Evolutionary conservation across 2,797 vertebrate genomes (phyloP).

Genomic region (Synanceia verrucosa): DNA sequence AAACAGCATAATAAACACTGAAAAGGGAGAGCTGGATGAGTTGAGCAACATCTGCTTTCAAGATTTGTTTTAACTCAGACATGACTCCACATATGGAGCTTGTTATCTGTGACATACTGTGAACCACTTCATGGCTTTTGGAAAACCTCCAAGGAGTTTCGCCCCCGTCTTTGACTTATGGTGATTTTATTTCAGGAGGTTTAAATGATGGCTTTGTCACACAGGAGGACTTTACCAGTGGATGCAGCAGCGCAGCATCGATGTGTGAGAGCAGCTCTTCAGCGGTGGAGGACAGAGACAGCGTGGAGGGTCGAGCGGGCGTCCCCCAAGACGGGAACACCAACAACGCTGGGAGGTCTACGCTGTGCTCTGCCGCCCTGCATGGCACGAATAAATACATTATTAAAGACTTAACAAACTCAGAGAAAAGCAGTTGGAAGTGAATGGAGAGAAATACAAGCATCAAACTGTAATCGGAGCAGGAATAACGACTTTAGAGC

Average conservation of each 20-base stretch:
- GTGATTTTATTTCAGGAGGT: neutral
- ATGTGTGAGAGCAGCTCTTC: slow-evolving; percentile 80
- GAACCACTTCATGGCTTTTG: no score
- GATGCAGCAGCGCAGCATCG: slow-evolving; percentile 75
- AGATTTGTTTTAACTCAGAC: no score
- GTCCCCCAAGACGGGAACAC: slow-evolving; percentile 75
- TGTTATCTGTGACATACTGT: no score
- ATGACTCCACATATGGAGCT: neutral
- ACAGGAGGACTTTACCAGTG: slow-evolving; percentile 82
- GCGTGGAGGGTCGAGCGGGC: slow-evolving; percentile 54
- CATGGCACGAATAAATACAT: neutral
- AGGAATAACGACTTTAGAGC: neutral
- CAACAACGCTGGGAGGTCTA: slow-evolving; percentile 85
- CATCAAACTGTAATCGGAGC: slow-evolving; percentile 1
- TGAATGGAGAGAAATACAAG: no score
- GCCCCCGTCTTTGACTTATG: neutral
- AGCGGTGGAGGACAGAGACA: slow-evolving; percentile 55
- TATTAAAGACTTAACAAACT: neutral
- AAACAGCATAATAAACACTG: no score
- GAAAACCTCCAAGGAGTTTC: neutral
- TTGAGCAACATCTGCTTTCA: no score
- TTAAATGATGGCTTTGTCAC: neutral
- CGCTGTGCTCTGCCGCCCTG: slow-evolving; percentile 82
- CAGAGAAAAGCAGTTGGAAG: neutral
- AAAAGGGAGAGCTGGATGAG: no score